phyloP scores from a whole-genome alignment of 2,113 vertebrate genomes.

The Geothlypis trichas region DNA sequence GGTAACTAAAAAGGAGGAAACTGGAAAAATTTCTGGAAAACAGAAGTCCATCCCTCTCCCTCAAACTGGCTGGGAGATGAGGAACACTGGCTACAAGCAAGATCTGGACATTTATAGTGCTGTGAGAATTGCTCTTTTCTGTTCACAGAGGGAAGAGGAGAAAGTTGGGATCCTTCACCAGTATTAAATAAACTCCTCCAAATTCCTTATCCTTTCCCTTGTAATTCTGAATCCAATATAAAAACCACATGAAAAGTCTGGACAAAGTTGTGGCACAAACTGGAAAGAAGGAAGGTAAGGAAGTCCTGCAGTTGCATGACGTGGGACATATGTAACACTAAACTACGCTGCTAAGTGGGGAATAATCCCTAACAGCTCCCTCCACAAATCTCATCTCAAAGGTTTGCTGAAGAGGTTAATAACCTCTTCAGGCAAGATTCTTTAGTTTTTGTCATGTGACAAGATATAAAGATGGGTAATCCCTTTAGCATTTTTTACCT shows the following conservation, averaged over 20 bases:
- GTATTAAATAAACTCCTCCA: neutral
- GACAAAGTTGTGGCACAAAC: neutral
- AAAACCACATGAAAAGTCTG: neutral
- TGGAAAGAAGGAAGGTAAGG: neutral
- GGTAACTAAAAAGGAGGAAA: neutral
- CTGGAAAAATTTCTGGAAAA: neutral
- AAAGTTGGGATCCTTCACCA: neutral
- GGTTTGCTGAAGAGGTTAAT: neutral
- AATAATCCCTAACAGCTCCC: neutral
- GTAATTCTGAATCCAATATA: neutral
- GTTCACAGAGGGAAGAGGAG: neutral
- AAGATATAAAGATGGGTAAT: neutral
- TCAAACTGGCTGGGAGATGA: neutral
- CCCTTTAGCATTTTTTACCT: neutral
- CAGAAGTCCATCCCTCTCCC: neutral
- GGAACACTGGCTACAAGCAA: neutral
- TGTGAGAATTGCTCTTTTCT: neutral
- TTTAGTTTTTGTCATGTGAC: neutral
- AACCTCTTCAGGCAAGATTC: neutral
- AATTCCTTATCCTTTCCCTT: neutral
- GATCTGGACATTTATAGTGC: rapidly evolving
- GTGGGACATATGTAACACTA: neutral
- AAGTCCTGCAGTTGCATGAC: neutral
- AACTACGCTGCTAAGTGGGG: neutral
- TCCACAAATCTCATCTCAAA: neutral